Base-by-base conservation (phyloP, 2,888 invertebrate species). In the Myopa testacea region DNA sequence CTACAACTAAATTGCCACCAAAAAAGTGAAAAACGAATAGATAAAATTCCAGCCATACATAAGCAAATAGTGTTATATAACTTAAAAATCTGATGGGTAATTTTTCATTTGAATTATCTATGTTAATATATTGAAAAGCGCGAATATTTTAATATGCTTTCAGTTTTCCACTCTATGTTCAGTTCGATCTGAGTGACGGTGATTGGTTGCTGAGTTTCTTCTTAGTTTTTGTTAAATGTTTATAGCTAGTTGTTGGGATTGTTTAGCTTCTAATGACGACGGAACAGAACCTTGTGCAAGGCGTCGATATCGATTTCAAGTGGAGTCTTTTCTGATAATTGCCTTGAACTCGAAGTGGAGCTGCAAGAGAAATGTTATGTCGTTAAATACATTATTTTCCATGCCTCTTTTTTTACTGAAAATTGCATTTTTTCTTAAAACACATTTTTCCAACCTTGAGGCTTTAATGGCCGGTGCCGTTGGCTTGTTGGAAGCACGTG, bases 401-500 rank as follows among this genome's bases (percentile, higher is more conserved):
- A 12, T 3, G 3, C 10, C 6, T 14, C 45, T 14, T 40, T 16
- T 38, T 67, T 38, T 40, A 16, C 12, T 6, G 19, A 45, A 68
- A 45, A 19, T 38, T 40, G 8, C 50, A 38, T 16, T 19, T n/a
- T 26, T 26, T 26, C n/a, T 26, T 26, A 26, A 26, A 26, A 26
- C n/a, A 8, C 10, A 14, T 14, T 72, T 16, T 62, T 75, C 84
- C 78, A 73, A 88, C 88, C 84, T 85, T 79, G 83, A 81, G 37
- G 83, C 71, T 78, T 84, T 85, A 5, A 87, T 87, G 75, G 87
- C 87, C 70, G 88, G 86, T 34, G 86, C 87, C 4, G 92, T 91
- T 16, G 92, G 91, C 84, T 92, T 92, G 86, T 92, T 91, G 80
- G 92, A 90, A 63, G 93, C 91, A 85, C 94, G 91, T 63, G 95